Conservation (phyloP, 2,797 vertebrate species). For the Prionace glauca region DNA sequence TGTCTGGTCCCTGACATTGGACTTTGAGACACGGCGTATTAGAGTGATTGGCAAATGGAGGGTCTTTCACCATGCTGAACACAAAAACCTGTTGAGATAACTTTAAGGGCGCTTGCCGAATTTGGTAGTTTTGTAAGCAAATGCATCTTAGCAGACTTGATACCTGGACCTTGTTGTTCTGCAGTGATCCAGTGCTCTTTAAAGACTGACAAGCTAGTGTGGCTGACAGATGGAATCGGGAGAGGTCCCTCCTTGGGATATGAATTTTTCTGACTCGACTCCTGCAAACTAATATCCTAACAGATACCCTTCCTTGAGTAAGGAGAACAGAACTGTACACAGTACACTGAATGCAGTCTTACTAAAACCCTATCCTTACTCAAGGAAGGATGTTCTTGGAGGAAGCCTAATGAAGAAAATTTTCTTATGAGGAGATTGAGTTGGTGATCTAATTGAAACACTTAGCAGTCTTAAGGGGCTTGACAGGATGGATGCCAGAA, state of each 20-base stretch:
- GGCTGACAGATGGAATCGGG: background rate
- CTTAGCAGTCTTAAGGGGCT: background rate
- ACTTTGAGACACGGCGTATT: background rate
- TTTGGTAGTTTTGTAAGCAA: background rate
- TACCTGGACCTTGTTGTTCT: background rate
- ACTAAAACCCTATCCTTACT: background rate
- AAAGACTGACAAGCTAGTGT: background rate
- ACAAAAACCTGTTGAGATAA: background rate
- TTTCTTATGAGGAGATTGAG: background rate
- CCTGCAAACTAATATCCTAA: background rate
- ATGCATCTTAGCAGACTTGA: background rate
- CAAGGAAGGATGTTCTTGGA: background rate
- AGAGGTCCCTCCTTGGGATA: background rate
- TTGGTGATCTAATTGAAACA: background rate
- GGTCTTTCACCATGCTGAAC: background rate
- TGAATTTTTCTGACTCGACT: background rate
- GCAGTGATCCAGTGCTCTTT: background rate
- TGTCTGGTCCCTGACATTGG: background rate
- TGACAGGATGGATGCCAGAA: background rate
- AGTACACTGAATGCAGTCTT: too few species aligned
- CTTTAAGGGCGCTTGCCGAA: background rate
- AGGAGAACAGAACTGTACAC: too few species aligned
- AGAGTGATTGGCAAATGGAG: background rate
- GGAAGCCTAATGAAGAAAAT: background rate
- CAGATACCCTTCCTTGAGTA: too few species aligned